Percentiles rank a stretch among this genome's conserved stretches.
Evolutionary conservation across 2,797 vertebrate species (phyloP).

Genomic region (Natrix natrix): DNA sequence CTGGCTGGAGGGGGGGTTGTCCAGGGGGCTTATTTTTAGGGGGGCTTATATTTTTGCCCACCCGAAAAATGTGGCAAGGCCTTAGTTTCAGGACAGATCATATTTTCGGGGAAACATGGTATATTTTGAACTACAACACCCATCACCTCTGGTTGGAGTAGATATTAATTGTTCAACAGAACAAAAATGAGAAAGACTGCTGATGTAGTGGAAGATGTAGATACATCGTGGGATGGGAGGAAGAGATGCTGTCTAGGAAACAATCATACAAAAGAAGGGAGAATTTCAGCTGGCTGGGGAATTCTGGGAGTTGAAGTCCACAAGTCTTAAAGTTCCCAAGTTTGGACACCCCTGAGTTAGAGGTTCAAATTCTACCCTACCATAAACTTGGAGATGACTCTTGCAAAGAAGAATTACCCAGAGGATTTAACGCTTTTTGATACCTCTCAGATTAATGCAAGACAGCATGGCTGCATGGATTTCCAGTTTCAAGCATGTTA

Average conservation of each 20-base stretch:
- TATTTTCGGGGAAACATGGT: no score
- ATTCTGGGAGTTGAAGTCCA: no score
- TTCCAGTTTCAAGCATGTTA: background rate
- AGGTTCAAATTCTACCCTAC: background rate
- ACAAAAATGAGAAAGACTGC: background rate
- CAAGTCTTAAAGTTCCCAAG: no score
- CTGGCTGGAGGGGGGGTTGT: no score
- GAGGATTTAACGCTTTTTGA: background rate
- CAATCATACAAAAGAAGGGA: background rate
- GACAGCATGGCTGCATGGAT: background rate
- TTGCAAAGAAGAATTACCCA: background rate
- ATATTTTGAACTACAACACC: background rate
- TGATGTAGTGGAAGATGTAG: no score
- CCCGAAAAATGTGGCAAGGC: no score
- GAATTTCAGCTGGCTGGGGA: background rate
- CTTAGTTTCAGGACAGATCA: no score
- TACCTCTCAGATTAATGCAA: background rate
- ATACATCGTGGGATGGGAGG: no score
- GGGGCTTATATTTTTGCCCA: no score
- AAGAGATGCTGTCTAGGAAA: background rate
- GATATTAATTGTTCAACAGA: background rate
- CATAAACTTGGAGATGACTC: background rate
- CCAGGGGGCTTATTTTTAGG: no score
- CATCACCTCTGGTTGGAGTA: background rate
- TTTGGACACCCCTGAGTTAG: no score